Conservation (phyloP, 2,113 vertebrate species). For the Sander lucioperca region DNA sequence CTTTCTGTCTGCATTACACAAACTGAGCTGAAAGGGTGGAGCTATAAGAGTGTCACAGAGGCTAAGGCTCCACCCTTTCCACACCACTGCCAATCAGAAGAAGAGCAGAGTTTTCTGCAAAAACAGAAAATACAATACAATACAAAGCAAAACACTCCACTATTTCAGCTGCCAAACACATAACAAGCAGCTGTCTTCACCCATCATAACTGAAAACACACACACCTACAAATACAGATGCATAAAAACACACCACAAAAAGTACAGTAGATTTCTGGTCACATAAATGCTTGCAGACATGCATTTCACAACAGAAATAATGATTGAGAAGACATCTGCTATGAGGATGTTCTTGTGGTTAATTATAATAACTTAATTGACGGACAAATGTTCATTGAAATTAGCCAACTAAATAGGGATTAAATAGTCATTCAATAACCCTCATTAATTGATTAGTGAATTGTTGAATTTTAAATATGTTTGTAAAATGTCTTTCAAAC, state of each 20-base stretch:
- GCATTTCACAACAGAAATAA: neutral
- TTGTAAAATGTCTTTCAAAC: neutral
- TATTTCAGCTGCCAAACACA: slow-evolving; percentile 8
- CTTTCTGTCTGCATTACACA: slow-evolving; percentile 70
- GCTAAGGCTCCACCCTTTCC: slow-evolving; percentile 57
- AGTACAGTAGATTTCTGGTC: neutral
- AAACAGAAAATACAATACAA: no score
- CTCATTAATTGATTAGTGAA: neutral
- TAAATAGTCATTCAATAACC: neutral
- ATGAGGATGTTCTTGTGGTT: neutral
- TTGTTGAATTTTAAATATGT: neutral
- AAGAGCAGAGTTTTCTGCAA: slow-evolving; percentile 2
- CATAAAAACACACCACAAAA: neutral
- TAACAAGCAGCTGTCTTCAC: neutral
- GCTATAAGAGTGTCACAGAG: slow-evolving; percentile 63
- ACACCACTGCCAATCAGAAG: slow-evolving; percentile 58
- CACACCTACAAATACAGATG: neutral
- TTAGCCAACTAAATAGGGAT: neutral
- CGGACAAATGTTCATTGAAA: neutral
- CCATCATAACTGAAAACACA: neutral
- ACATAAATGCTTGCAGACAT: neutral
- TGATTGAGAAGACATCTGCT: neutral
- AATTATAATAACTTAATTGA: slow-evolving; percentile 3
- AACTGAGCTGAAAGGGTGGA: slow-evolving; percentile 60
- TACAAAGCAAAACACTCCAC: slow-evolving; percentile 34